Base-by-base conservation (phyloP, 2,113 vertebrate genomes). In the Ochotona curzoniae region DNA sequence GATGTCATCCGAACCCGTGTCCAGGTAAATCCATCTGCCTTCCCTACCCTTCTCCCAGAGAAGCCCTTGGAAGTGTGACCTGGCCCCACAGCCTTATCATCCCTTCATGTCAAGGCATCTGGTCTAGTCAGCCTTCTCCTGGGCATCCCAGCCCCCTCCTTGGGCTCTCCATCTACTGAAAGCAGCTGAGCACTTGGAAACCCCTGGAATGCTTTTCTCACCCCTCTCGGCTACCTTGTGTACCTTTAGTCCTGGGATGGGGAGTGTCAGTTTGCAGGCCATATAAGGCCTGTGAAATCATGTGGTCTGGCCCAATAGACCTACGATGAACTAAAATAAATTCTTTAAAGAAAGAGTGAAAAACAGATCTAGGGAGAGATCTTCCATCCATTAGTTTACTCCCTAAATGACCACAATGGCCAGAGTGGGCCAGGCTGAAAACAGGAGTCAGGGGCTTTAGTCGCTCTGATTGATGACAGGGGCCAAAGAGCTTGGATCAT, bases 1-100 rank as follows among this genome's bases (percentile, higher is more conserved):
- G 99, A 99, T 8, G 99, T 99, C 60, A 98, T 99, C 93, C 98
- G 99, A 95, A 99, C 99, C 7, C 98, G 99, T 47, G 99, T 99
- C 2, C 99, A 99, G 99, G 99, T 99, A 97, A 98, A 95, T 51
- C 61, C 57, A 7, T 60, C 57, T 54, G 66, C 38, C 14, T 35
- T 10, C 38, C 17, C 25, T 20, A 7, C 18, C 66, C 21, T 66
- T 5, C 57, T 89, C 73, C 25, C 18, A 47, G 28, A 51, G 25
- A 60, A 76, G 69, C 73, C 69, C 2, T 28, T 47, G 32, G 38
- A 26, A 86, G 35, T 8, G 15, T 66, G 44, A 54, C 8, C 54
- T 66, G 83, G 69, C 38, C 49, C 66, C 60, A 26, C 17, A 1
- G 28, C 10, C 1, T 35, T 32, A 20, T 18, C 35, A 89, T 38